phyloP scores from a whole-genome alignment of 1,140 invertebrate species.

The Anastatus disparis region DNA sequence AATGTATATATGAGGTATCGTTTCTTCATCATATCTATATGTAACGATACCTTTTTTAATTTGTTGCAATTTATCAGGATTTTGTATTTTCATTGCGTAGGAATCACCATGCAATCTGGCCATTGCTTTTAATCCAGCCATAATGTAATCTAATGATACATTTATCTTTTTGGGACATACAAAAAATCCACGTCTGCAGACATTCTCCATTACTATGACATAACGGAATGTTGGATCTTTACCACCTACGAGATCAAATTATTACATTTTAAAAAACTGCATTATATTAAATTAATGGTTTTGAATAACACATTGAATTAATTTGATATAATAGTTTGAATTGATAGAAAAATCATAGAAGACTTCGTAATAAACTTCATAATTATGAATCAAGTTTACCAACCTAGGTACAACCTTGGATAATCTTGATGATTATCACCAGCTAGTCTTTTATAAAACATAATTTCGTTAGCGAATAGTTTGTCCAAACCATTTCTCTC shows the following conservation, averaged over 20 bases:
- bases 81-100: constrained; percentile 53
- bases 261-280: not conserved
- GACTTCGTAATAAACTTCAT: no score
- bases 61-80: constrained; percentile 49
- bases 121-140: constrained; percentile 53
- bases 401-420: constrained; percentile 42
- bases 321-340: no score
- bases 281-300: not conserved
- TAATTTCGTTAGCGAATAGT: constrained; percentile 55
- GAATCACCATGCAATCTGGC: constrained; percentile 60
- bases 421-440: constrained; percentile 13
- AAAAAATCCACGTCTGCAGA: constrained; percentile 36
- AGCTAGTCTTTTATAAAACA: constrained; percentile 48
- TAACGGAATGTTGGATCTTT: constrained; percentile 13
- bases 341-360: no score
- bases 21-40: constrained; percentile 24
- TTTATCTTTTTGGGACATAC: constrained; percentile 28
- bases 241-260: not conserved
- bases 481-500: not conserved
- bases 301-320: no score
- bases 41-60: constrained; percentile 46
- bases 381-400: no score
- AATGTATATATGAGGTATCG: accelerated
- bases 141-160: constrained; percentile 46
- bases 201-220: constrained; percentile 55